Base-by-base conservation (phyloP, 2,113 vertebrate species). In the Phasianus colchicus region DNA sequence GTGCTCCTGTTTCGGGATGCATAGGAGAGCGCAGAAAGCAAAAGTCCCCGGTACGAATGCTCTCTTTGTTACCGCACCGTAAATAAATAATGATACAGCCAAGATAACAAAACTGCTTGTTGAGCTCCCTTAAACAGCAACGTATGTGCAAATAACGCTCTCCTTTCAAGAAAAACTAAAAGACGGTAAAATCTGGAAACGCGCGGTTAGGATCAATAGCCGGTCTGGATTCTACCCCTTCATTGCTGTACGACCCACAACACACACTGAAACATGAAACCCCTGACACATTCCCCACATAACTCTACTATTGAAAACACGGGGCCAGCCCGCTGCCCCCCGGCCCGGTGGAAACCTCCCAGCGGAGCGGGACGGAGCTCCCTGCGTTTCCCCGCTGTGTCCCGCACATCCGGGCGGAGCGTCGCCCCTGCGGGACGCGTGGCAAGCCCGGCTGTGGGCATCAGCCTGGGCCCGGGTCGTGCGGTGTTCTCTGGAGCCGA, bases 271-370 rank as follows among this genome's bases (percentile, higher is more conserved):
- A 96, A 95, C 79, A 64, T 81, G 93, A 96, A 95, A 95, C 96
- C 52, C 83, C 76, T n/a, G 34, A 88, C 87, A 36, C 92, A 94
- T 97, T 96, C 94, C 64, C 94, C 82, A 81, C 96, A 95, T 96
- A 95, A 83, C 96, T 96, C 89, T 3, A 40, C 85, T 90, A 75
- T 65, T 88, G 89, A 88, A 96, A 95, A 90, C 93, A 91, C 65
- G 42, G 87, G 34, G 69, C 72, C 89, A 45, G 61, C 52, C 71
- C 74, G 34, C 75, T 93, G 82, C 38, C 89, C 91, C 45, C 50
- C 87, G 95, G 86, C 38, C 38, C 87, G 13, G 14, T 54, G 32
- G 45, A 66, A 90, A 76, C 38, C 32, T 86, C 60, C 32, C 43
- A 15, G 47, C 54, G 69, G 27, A 78, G 21, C 1, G 2, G 18